phyloP scores from a whole-genome alignment of 2,113 vertebrate species.

The Sialia sialis region DNA sequence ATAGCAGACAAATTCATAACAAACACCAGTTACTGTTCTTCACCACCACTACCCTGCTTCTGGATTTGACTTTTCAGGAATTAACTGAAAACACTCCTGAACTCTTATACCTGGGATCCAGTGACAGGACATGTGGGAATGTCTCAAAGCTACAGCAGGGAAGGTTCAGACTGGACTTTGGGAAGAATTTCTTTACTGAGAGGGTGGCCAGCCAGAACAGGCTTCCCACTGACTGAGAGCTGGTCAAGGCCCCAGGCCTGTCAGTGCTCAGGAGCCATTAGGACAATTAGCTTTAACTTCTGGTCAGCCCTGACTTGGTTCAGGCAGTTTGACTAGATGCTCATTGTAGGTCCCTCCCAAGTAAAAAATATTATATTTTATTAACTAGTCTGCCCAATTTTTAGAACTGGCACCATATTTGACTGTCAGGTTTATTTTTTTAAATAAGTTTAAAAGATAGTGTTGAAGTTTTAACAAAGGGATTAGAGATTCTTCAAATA shows the following conservation, averaged over 20 bases:
- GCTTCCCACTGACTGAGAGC: background rate
- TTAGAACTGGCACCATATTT: background rate
- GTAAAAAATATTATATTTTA: background rate
- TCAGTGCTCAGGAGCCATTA: background rate
- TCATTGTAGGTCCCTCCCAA: background rate
- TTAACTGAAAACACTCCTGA: background rate
- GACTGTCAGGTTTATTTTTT: background rate
- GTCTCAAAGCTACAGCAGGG: background rate
- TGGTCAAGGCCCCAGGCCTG: background rate
- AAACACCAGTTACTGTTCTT: background rate
- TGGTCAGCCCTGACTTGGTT: background rate
- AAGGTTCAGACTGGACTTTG: background rate
- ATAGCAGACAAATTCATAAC: background rate
- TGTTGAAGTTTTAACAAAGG: background rate
- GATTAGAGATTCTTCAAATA: background rate
- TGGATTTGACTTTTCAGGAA: background rate
- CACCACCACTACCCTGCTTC: too few relatives aligned
- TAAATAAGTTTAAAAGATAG: background rate
- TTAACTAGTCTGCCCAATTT: background rate
- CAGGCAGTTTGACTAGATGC: background rate
- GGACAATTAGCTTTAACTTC: background rate
- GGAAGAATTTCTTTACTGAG: background rate
- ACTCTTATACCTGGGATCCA: background rate
- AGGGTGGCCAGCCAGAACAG: background rate
- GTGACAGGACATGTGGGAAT: rapidly evolving